Base-by-base conservation (phyloP, 2,888 invertebrate genomes). In the Stomorhina lunata region DNA sequence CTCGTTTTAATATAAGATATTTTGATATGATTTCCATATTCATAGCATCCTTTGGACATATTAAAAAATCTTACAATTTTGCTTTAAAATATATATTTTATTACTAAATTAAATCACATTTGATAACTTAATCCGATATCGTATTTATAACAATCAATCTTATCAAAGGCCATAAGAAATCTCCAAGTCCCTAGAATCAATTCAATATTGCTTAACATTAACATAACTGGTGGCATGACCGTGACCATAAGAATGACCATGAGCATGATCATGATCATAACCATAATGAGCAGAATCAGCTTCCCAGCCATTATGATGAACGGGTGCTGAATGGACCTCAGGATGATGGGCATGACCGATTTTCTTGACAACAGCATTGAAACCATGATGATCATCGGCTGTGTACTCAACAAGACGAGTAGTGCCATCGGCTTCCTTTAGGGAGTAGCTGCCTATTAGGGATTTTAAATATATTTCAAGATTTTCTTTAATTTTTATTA, bases 351-450 rank as follows among this genome's bases (percentile, higher is more conserved):
- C 63, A 6, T 63, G 43, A 22, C 73, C 73, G 7, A 40, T 6
- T 12, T 48, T 73, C 25, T 72, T 48, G 34, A 71, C 71, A 2
- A 71, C 71, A 45, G 71, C 71, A 34, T 59, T 59, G 34, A 71
- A 71, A 29, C 72, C 72, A 32, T 61, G 61, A 9, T 72, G 72
- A 15, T 48, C 48, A 61, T 72, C 63, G n/a, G 73, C 63, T 17
- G 63, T 29, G 29, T 73, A 73, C 10, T 73, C 63, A 4, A 73
- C 73, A 27, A 50, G 29, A 22, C 73, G 73, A 2, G 63, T 73
- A 20, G 73, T 73, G 43, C 73, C 73, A 63, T 73, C 73, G 12
- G 73, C 63, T 37, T 73, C 73, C 40, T 73, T 73, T 5, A 73
- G 4, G 5, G 63, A 15, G n/a, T 73, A 73, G 15, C 50, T 29